A percentile compares a stretch with the other conserved stretches of the same genome.
phyloP scores from a whole-genome alignment of 2,888 invertebrate genomes.

The Priapulus caudatus region DNA sequence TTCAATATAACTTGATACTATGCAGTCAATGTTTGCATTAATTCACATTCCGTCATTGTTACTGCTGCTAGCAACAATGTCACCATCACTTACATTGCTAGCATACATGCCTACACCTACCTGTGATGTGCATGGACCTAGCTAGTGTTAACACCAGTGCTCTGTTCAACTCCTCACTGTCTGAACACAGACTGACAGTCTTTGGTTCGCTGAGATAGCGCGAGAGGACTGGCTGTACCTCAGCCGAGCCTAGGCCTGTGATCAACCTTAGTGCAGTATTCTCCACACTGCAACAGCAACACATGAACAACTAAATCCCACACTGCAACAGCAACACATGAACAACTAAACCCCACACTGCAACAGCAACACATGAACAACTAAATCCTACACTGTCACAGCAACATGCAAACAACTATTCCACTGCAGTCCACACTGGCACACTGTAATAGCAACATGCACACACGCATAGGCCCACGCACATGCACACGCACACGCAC shows the following conservation, averaged over 20 bases:
- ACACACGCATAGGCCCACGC: too few relatives aligned
- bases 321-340: not conserved
- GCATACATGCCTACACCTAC: too few relatives aligned
- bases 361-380: not conserved
- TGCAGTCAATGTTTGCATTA: too few relatives aligned
- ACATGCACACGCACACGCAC: too few relatives aligned
- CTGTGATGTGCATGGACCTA: slow-evolving; percentile 83
- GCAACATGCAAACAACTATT: not conserved
- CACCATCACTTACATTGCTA: too few relatives aligned
- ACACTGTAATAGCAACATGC: too few relatives aligned
- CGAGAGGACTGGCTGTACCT: slow-evolving; percentile 84
- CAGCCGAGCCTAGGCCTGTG: slow-evolving; percentile 79
- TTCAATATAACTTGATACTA: too few relatives aligned
- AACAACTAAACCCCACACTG: not conserved
- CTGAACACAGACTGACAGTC: slow-evolving; percentile 72
- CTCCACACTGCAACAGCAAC: slow-evolving; percentile 69
- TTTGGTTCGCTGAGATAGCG: slow-evolving; percentile 82
- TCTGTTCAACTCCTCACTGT: slow-evolving; percentile 86
- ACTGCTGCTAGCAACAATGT: too few relatives aligned
- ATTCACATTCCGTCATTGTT: too few relatives aligned
- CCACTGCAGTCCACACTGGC: too few relatives aligned
- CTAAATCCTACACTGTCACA: not conserved
- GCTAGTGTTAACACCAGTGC: slow-evolving; percentile 85
- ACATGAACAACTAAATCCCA: not conserved
- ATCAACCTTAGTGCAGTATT: slow-evolving; percentile 74